phyloP scores from a whole-genome alignment of 2,888 invertebrate genomes.

The Andrena fulva region DNA sequence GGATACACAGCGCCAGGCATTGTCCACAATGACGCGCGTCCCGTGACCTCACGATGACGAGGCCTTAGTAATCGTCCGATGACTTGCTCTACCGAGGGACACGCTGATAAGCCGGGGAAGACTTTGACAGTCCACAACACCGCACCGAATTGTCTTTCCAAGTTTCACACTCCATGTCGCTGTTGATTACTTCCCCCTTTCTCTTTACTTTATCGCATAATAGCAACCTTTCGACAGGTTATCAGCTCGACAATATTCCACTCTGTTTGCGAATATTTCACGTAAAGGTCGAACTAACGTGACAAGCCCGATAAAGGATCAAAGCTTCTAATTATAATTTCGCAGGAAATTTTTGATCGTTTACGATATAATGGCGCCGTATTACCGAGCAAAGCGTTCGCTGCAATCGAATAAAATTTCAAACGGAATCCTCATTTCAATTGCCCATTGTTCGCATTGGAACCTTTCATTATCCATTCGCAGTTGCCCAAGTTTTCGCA shows the following conservation, averaged over 20 bases:
- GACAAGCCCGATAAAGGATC: constrained; percentile 7
- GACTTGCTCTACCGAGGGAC: no score
- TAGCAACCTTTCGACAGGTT: neutral
- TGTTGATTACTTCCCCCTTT: no score
- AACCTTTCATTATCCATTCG: neutral
- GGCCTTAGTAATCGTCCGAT: no score
- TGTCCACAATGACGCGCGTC: no score
- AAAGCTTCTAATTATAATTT: constrained; percentile 20
- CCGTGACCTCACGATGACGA: no score
- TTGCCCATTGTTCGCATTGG: neutral
- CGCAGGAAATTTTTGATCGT: constrained; percentile 28
- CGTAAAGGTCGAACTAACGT: constrained; percentile 21
- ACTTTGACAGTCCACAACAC: no score
- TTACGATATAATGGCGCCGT: neutral
- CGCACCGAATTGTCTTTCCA: no score
- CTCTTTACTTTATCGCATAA: neutral
- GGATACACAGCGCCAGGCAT: no score
- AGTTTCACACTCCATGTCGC: no score
- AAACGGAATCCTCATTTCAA: constrained; percentile 22
- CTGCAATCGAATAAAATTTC: constrained; percentile 10
- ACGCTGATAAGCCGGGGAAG: no score
- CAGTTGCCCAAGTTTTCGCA: neutral
- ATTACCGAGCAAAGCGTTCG: neutral
- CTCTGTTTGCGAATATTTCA: constrained; percentile 14
- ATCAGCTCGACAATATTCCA: constrained; percentile 3